phyloP scores from a whole-genome alignment of 92 coral and sea anemone species.

The Phenganax marumi region DNA sequence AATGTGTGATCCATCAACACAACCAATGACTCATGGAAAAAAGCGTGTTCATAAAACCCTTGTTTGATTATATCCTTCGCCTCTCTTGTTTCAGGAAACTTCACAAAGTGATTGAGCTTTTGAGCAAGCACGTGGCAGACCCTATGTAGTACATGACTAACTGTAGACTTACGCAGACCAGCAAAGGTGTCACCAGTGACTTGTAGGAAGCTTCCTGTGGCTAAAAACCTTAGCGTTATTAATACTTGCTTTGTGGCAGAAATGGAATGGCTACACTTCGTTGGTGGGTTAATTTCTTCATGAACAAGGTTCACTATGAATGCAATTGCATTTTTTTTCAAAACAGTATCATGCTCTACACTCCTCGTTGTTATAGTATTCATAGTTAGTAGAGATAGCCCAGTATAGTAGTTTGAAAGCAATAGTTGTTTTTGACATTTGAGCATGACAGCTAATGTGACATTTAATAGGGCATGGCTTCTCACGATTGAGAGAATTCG shows the following conservation, averaged over 20 bases:
- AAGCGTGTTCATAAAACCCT: slow-evolving; percentile 1
- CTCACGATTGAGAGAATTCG: too few species aligned
- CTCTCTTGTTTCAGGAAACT: slow-evolving; percentile 36
- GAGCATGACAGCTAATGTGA: too few species aligned
- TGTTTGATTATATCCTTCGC: slow-evolving; percentile 35
- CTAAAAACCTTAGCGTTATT: too few species aligned
- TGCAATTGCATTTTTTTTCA: slow-evolving; percentile 22
- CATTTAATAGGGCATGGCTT: too few species aligned
- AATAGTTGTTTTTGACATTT: too few species aligned
- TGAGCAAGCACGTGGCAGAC: slow-evolving; percentile 49
- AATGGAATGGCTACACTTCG: slow-evolving; percentile 46
- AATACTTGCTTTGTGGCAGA: slow-evolving; percentile 46
- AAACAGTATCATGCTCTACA: slow-evolving; percentile 23
- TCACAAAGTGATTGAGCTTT: slow-evolving; percentile 40
- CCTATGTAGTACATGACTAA: slow-evolving; percentile 51
- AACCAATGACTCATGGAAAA: slow-evolving; percentile 29
- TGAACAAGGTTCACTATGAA: too few species aligned
- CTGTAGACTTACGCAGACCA: slow-evolving; percentile 46
- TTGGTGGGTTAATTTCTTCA: slow-evolving; percentile 44
- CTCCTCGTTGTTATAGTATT: slow-evolving; percentile 15
- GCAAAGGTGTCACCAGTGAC: slow-evolving; percentile 50
- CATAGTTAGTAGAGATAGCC: too few species aligned
- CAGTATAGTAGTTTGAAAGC: too few species aligned
- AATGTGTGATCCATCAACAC: too few species aligned
- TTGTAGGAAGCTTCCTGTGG: slow-evolving; percentile 49